phyloP scores from a whole-genome alignment of 2,113 vertebrate genomes.

The Rhynchopsitta pachyrhyncha region DNA sequence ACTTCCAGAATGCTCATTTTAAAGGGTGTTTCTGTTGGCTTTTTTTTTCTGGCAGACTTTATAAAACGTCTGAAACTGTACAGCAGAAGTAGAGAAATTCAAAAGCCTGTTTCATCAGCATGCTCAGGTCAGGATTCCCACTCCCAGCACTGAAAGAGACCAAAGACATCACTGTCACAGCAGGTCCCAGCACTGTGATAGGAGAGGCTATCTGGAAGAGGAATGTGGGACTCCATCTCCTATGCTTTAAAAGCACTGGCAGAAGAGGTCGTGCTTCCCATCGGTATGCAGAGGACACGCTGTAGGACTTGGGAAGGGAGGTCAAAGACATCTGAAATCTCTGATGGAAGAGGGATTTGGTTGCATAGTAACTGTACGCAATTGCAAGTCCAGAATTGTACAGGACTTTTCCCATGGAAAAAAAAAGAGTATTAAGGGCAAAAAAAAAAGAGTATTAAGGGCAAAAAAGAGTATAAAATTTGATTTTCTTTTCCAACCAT shows the following conservation, averaged over 20 bases:
- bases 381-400: background rate
- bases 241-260: background rate
- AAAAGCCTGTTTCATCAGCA: background rate
- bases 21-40: background rate
- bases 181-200: background rate
- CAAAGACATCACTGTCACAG: background rate
- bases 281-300: background rate
- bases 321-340: constrained; percentile 10
- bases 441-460: background rate
- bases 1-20: background rate
- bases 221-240: background rate
- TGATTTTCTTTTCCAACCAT: background rate
- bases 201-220: background rate
- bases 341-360: constrained; percentile 4
- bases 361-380: background rate
- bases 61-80: background rate
- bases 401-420: background rate
- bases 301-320: background rate
- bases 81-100: background rate
- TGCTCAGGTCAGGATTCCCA: background rate
- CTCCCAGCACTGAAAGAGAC: background rate
- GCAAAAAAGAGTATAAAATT: background rate
- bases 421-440: background rate
- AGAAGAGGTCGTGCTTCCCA: background rate
- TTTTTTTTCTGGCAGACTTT: background rate